These are phyloP conservation scores for Eumaeus atala DNA, from an alignment of 1,140 invertebrate species.

Conservation along the genomic window DNA sequence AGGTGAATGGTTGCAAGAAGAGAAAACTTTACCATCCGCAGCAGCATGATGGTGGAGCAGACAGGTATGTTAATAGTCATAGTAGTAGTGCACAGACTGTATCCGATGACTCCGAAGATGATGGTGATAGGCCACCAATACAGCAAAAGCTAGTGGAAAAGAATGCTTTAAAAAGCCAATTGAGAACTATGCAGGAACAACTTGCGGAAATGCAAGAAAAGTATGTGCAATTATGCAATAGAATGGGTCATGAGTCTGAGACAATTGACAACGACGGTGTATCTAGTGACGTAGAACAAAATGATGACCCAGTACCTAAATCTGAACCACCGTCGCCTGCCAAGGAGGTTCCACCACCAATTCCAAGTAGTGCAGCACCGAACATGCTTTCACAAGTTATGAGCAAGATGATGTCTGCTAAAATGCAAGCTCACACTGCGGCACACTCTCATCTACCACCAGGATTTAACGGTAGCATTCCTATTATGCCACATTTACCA, in stretches of 20 bases:
- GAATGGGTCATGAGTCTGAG: constrained; percentile 87
- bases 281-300: constrained; percentile 80
- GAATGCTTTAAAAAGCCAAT: constrained; percentile 87
- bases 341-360: constrained; percentile 74
- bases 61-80: constrained; percentile 77
- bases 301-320: constrained; percentile 71
- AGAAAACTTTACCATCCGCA: constrained; percentile 97
- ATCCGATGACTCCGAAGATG: constrained; percentile 83
- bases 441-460: constrained; percentile 72
- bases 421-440: constrained; percentile 76
- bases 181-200: constrained; percentile 91
- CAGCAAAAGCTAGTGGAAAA: constrained; percentile 89
- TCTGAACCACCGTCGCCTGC: constrained; percentile 77
- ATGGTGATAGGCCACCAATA: constrained; percentile 83
- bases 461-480: constrained; percentile 73
- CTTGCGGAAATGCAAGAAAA: constrained; percentile 93
- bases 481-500: constrained; percentile 75
- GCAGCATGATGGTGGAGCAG: constrained; percentile 86
- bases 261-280: constrained; percentile 84
- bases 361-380: constrained; percentile 68
- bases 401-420: constrained; percentile 80
- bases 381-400: constrained; percentile 81
- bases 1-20: constrained; percentile 95
- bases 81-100: constrained; percentile 70
- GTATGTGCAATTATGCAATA: constrained; percentile 88